Evolutionary conservation across 2,113 vertebrate genomes (phyloP).

Genomic region (Sylvicapra grimmia): DNA sequence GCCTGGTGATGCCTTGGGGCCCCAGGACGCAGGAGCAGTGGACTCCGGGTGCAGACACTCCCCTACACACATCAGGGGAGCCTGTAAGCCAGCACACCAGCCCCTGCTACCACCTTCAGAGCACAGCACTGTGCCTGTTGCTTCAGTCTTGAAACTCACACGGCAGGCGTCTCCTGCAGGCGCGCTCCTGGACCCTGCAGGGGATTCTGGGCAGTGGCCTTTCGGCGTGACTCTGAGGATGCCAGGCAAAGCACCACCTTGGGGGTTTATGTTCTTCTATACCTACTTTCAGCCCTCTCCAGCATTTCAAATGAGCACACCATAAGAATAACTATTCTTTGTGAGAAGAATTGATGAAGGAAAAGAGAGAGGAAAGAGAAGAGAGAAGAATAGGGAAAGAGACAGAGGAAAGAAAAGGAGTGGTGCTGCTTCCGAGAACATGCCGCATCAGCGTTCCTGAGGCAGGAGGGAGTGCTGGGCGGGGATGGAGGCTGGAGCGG

Average conservation of each 20-base stretch:
- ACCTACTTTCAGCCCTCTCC: not conserved
- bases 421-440: not conserved
- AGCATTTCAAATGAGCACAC: not conserved
- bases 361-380: not conserved
- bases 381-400: not conserved
- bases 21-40: not conserved
- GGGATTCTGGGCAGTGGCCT: not conserved
- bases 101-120: not conserved
- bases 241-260: not conserved
- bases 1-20: no score
- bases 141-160: not conserved
- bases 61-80: not conserved
- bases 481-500: no score
- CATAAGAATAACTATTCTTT: not conserved
- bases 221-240: not conserved
- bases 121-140: not conserved
- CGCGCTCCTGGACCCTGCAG: not conserved
- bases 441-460: not conserved
- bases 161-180: accelerated
- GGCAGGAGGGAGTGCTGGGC: not conserved
- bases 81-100: not conserved
- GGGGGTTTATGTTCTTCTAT: not conserved
- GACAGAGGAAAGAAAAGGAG: not conserved
- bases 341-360: not conserved
- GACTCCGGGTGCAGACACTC: not conserved